phyloP scores from a whole-genome alignment of 2,113 vertebrate genomes.

The Acanthisitta chloris region DNA sequence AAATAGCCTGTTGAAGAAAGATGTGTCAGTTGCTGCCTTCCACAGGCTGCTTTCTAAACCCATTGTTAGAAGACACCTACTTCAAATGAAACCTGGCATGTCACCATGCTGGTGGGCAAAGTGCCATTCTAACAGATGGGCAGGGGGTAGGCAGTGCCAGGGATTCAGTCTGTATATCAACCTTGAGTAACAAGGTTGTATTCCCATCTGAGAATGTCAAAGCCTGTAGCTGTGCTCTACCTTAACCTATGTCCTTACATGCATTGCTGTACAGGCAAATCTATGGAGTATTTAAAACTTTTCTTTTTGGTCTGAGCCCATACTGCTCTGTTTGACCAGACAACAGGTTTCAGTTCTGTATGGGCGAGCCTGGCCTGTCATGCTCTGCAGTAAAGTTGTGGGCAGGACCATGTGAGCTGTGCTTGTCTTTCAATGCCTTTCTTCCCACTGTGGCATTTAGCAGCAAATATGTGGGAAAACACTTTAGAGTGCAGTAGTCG shows the following conservation, averaged over 20 bases:
- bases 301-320: background rate
- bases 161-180: slow-evolving; percentile 9
- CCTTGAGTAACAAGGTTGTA: slow-evolving; percentile 45
- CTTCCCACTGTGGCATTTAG: background rate
- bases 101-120: background rate
- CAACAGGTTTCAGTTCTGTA: background rate
- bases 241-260: background rate
- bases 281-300: background rate
- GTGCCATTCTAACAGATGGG: slow-evolving; percentile 57
- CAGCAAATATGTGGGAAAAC: background rate
- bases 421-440: background rate
- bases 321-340: background rate
- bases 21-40: slow-evolving; percentile 46
- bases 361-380: background rate
- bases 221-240: background rate
- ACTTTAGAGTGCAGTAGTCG: background rate
- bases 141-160: slow-evolving; percentile 16
- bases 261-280: background rate
- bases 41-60: slow-evolving; percentile 40
- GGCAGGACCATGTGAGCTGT: background rate
- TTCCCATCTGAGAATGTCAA: background rate
- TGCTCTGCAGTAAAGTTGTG: background rate
- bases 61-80: slow-evolving; percentile 49
- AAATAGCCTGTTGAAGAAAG: slow-evolving; percentile 41
- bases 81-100: slow-evolving; percentile 30